phyloP scores from a whole-genome alignment of 2,888 invertebrate genomes.

The Oscheius myriophilus region DNA sequence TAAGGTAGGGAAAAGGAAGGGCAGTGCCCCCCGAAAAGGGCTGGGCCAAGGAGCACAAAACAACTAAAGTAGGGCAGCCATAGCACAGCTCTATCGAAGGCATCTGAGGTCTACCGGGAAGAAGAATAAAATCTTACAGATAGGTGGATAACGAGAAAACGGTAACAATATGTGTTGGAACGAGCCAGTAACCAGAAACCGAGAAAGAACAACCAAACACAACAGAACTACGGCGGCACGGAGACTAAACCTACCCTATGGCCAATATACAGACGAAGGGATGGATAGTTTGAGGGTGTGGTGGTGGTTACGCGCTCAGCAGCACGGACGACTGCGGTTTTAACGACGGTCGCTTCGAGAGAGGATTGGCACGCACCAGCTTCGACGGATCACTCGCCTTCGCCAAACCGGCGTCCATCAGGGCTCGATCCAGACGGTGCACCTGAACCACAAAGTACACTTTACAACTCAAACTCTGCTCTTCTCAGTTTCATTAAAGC shows the following conservation, averaged over 20 bases:
- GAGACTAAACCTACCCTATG: conserved; percentile 8
- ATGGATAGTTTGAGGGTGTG: neutral
- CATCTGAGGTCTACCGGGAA: neutral
- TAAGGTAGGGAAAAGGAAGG: conserved; percentile 2
- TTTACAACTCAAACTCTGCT: no score
- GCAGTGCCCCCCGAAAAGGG: conserved; percentile 10
- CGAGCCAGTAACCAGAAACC: conserved; percentile 19
- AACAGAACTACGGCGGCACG: conserved; percentile 23
- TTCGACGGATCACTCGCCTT: conserved; percentile 67
- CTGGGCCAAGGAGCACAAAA: conserved; percentile 19
- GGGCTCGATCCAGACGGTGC: conserved; percentile 55
- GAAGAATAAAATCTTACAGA: no score
- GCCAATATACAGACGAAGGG: conserved; percentile 28
- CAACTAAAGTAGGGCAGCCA: conserved; percentile 22
- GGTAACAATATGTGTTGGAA: neutral
- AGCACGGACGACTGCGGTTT: conserved; percentile 17
- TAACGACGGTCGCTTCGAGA: conserved; percentile 24
- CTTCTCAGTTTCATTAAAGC: neutral
- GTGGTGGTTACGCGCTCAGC: conserved; percentile 10
- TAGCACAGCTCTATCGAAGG: conserved; percentile 5
- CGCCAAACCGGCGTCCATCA: conserved; percentile 62
- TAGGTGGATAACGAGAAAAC: neutral
- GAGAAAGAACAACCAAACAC: conserved; percentile 15
- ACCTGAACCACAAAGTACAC: conserved; percentile 48
- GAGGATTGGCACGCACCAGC: conserved; percentile 29